Evolutionary conservation across 2,113 vertebrate species (phyloP), one percentile per base, ranked within the genome.

Genomic region (Macquaria australasica): DNA sequence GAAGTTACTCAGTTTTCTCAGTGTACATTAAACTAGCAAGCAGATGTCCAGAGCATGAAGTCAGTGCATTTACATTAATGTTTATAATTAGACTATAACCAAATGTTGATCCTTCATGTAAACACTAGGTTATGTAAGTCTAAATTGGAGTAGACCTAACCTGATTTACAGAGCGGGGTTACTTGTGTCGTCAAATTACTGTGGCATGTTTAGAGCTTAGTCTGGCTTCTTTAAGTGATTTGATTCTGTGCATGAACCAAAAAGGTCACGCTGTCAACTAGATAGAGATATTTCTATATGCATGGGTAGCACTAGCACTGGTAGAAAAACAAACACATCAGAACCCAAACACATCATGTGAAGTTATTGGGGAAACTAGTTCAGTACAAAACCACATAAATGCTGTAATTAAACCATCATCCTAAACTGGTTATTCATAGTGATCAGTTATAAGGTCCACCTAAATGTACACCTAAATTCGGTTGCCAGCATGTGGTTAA

Each of bases 381-480:
- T 48, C 6, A 73, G 59, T 39, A 20, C 14, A 37, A 71, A 50
- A 25, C 25, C 11, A 50, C 25, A 60, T n/a, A n/a, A 68, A 68
- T n/a, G n/a, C 18, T 25, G 23, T 31, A 55, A 39, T 82, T 9
- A 66, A 51, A 81, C 59, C 2, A 21, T 43, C 37, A 48, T 4
- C n/a, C 5, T 39, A 31, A 68, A 14, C 50, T 43, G 51, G 34
- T 53, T 59, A 23, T 73, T 34, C 15, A 21, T 14, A 5, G 34
- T 18, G n/a, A 82, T 73, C 16, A 34, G 37, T 64, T 45, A n/a
- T 20, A 68, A 23, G 45, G 37, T 48, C n/a, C 6, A 39, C 5
- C 18, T n/a, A 14, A 48, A 67, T 83, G 58, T 50, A 18, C 28
- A n/a, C n/a, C n/a, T n/a, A 77, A 76, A 87, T 93, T 87, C 87